Evolutionary conservation across 2,797 vertebrate species (phyloP).

Genomic region (Eidolon dupreanum): DNA sequence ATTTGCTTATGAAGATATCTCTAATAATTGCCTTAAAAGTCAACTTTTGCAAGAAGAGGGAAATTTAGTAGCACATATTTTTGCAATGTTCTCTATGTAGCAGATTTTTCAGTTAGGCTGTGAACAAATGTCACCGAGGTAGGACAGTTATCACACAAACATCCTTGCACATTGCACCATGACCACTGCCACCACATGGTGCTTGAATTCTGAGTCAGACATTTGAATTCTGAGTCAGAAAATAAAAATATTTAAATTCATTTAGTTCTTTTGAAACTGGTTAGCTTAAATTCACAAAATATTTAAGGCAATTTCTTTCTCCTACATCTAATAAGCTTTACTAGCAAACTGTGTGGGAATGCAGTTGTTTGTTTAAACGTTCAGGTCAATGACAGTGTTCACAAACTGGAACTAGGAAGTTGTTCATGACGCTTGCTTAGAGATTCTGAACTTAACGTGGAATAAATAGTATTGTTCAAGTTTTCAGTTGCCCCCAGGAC

Average conservation of each 20-base stretch:
- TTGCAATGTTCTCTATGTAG: background rate
- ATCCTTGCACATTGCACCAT: background rate
- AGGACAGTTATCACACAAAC: background rate
- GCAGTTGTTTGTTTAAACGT: background rate
- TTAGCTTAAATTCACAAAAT: background rate
- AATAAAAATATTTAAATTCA: conserved; percentile 17
- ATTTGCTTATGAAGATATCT: background rate
- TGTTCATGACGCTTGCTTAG: background rate
- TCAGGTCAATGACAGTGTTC: background rate
- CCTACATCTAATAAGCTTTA: background rate
- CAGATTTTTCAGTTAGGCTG: background rate
- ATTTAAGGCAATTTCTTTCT: background rate
- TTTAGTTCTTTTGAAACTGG: conserved; percentile 39
- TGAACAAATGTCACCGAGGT: background rate
- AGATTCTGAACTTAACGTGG: background rate
- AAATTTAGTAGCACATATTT: background rate
- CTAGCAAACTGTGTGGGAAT: background rate
- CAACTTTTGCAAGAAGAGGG: background rate
- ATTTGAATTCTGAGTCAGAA: conserved; percentile 61
- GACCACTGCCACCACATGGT: background rate
- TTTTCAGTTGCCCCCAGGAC: background rate
- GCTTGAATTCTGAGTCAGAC: conserved; percentile 55
- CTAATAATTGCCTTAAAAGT: background rate
- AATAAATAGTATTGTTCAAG: background rate
- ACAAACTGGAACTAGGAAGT: background rate